Percentiles rank a stretch among this genome's conserved stretches.
Evolutionary conservation across 2,797 vertebrate genomes (phyloP).

Genomic region (Otolemur crassicaudatus): DNA sequence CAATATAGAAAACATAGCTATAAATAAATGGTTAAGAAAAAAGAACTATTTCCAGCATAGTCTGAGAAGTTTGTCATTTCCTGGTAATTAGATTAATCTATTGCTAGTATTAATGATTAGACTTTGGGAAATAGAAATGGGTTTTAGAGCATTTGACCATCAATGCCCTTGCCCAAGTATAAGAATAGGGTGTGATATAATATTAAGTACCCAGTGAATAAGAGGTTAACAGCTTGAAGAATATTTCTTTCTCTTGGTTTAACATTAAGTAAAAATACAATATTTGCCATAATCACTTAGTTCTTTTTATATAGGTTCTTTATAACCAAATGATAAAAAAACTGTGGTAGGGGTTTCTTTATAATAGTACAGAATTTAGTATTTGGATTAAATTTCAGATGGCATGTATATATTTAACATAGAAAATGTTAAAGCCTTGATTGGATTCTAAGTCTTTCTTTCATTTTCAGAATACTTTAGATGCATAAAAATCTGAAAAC

Average conservation of each 20-base stretch:
- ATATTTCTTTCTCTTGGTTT: conserved; percentile 8
- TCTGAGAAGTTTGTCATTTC: background rate
- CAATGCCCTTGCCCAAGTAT: background rate
- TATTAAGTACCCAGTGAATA: background rate
- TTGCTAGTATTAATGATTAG: conserved; percentile 11
- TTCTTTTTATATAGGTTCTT: background rate
- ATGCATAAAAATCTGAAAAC: conserved; percentile 33
- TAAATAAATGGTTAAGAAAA: background rate
- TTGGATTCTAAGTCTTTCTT: conserved; percentile 26
- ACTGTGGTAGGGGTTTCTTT: background rate
- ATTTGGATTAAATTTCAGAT: conserved; percentile 21
- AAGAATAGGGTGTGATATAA: background rate
- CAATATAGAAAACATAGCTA: background rate
- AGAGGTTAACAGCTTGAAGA: background rate
- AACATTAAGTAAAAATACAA: background rate
- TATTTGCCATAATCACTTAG: background rate
- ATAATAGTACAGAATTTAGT: background rate
- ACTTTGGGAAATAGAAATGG: background rate
- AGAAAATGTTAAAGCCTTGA: background rate
- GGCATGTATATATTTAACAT: background rate
- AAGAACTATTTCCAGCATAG: background rate
- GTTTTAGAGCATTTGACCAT: background rate
- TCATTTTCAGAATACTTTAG: background rate
- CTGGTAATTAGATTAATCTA: conserved; percentile 3
- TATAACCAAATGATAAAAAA: background rate